Percentiles rank a stretch among this genome's conserved stretches.
phyloP scores from a whole-genome alignment of 64 coral and sea anemone genomes.

The Actinia equina region DNA sequence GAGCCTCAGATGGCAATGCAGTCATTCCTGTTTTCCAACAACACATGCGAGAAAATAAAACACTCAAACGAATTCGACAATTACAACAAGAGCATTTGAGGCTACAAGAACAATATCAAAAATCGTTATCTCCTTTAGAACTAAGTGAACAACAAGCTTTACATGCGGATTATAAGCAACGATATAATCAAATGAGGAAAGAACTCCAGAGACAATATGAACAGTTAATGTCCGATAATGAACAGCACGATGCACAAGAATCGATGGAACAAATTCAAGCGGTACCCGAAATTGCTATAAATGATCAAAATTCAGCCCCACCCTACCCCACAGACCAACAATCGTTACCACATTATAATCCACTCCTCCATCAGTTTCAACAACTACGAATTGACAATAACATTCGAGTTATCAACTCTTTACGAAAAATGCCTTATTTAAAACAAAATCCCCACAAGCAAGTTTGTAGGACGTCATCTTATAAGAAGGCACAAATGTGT shows the following conservation, averaged over 20 bases:
- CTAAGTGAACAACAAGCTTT: conserved; percentile 78
- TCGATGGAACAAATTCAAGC: conserved; percentile 37
- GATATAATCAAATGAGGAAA: conserved; percentile 91
- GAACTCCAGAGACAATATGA: conserved; percentile 90
- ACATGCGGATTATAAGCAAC: conserved; percentile 83
- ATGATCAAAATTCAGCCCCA: background rate
- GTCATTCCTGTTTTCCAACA: conserved; percentile 85
- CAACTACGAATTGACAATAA: conserved; percentile 84
- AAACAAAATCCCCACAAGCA: conserved; percentile 90
- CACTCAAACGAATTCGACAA: conserved; percentile 70
- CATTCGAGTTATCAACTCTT: conserved; percentile 49
- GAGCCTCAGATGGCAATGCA: conserved; percentile 89
- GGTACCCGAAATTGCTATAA: background rate
- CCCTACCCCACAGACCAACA: conserved; percentile 39
- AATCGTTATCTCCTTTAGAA: conserved; percentile 80
- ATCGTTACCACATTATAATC: conserved; percentile 28
- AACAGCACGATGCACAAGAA: conserved; percentile 30
- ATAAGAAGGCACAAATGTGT: conserved; percentile 87
- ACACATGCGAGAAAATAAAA: conserved; percentile 43
- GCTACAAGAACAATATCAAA: conserved; percentile 96
- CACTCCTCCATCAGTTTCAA: conserved; percentile 79
- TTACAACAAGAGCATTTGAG: conserved; percentile 90
- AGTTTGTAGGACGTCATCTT: conserved; percentile 88
- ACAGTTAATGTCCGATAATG: conserved; percentile 87
- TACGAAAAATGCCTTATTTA: conserved; percentile 50